Percentiles rank a stretch among this genome's conserved stretches.
Conservation (phyloP, 1,140 invertebrate genomes). For the Brachionus paranguensis region DNA sequence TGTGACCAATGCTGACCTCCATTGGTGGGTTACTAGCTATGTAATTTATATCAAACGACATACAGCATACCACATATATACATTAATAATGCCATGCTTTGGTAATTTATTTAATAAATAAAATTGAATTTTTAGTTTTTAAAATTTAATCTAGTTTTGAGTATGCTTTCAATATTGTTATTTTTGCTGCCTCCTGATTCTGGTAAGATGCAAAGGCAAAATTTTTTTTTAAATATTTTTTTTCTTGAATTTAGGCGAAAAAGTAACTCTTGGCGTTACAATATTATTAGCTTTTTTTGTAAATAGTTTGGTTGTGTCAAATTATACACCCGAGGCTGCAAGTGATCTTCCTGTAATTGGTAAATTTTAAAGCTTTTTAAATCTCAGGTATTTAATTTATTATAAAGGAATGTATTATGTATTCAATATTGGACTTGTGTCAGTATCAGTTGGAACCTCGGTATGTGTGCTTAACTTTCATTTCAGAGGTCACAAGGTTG, state of each 20-base stretch:
- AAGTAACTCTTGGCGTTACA: slow-evolving; percentile 31
- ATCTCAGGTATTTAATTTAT: neutral
- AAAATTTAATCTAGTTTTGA: neutral
- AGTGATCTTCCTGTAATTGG: slow-evolving; percentile 32
- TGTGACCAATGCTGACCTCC: slow-evolving; percentile 13
- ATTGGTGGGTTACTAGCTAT: slow-evolving; percentile 36
- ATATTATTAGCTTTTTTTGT: slow-evolving; percentile 38
- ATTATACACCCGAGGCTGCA: slow-evolving; percentile 30
- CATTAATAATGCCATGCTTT: slow-evolving; percentile 33
- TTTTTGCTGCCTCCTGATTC: slow-evolving; percentile 39
- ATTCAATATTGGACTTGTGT: slow-evolving; percentile 29
- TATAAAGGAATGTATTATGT: slow-evolving; percentile 33
- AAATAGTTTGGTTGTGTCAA: slow-evolving; percentile 38
- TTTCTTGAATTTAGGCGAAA: slow-evolving; percentile 27
- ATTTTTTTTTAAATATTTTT: neutral
- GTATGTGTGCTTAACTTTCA: slow-evolving; percentile 38
- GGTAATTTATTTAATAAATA: neutral
- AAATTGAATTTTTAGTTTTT: neutral
- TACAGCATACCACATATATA: slow-evolving; percentile 32
- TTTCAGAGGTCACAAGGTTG: slow-evolving; percentile 18
- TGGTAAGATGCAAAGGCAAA: neutral
- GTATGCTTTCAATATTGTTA: slow-evolving; percentile 26
- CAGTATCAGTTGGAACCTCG: slow-evolving; percentile 16
- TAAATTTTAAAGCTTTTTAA: neutral
- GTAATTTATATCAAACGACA: slow-evolving; percentile 36